Evolutionary conservation across 1,140 invertebrate genomes (phyloP).

Genomic region (Eumaeus atala): DNA sequence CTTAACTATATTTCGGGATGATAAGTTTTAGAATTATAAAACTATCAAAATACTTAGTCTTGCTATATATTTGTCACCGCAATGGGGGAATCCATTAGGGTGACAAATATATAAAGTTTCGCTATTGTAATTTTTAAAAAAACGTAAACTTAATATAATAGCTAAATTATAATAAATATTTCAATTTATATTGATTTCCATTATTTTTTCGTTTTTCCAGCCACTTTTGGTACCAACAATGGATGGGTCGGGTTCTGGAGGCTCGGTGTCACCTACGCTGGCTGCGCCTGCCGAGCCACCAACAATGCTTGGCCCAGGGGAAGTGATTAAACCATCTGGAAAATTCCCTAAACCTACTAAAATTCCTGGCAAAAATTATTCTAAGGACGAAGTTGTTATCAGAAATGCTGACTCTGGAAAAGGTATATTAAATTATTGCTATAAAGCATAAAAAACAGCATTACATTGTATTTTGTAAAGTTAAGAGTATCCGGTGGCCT

Average conservation of each 20-base stretch:
- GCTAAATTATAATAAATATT: no score
- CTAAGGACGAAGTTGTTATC: conserved; percentile 95
- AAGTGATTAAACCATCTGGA: conserved; percentile 89
- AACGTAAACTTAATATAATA: no score
- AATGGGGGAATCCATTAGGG: no score
- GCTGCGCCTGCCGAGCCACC: conserved; percentile 70
- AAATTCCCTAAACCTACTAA: conserved; percentile 92
- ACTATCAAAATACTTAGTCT: no score
- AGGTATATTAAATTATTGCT: conserved; percentile 78
- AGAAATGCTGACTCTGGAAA: conserved; percentile 95
- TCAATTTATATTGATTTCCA: no score
- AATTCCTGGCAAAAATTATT: conserved; percentile 92
- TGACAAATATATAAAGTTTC: no score
- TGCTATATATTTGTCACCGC: no score
- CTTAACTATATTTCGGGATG: no score
- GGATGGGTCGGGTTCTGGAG: conserved; percentile 57
- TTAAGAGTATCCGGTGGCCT: no score
- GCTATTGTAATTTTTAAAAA: no score
- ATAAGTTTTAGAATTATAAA: no score
- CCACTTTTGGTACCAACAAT: conserved; percentile 64
- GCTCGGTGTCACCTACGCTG: conserved; percentile 63
- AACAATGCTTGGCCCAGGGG: conserved; percentile 82
- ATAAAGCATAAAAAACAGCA: not conserved
- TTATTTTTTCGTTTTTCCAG: conserved; percentile 25
- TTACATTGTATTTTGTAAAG: not conserved